These are phyloP conservation scores for Oenanthe melanoleuca DNA, from an alignment of 2,113 vertebrate species.

Conservation along the genomic window DNA sequence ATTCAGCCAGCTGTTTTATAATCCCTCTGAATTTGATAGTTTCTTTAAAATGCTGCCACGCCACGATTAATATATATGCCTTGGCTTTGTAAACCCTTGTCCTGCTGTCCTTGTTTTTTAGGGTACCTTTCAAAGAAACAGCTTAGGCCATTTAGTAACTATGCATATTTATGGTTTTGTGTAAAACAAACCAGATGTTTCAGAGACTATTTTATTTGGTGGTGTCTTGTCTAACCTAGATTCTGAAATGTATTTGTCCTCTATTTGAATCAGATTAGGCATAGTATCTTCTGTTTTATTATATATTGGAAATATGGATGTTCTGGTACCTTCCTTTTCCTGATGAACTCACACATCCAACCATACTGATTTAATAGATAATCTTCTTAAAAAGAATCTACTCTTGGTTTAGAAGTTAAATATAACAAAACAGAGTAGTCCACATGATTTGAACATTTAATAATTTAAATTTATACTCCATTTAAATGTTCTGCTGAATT, in stretches of 20 bases:
- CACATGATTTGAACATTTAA: background rate
- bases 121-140: background rate
- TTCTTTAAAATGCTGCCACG: slow-evolving; percentile 38
- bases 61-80: background rate
- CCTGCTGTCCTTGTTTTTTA: slow-evolving; percentile 19
- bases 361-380: background rate
- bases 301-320: background rate
- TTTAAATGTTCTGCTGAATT: background rate
- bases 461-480: background rate
- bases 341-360: background rate
- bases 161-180: background rate
- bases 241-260: background rate
- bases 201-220: background rate
- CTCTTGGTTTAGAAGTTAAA: background rate
- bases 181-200: slow-evolving; percentile 23
- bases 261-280: background rate
- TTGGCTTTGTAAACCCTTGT: slow-evolving; percentile 13
- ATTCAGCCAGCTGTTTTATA: slow-evolving; percentile 44
- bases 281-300: background rate
- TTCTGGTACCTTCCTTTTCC: background rate
- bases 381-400: background rate
- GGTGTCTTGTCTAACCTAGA: background rate
- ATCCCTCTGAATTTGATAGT: slow-evolving; percentile 11
- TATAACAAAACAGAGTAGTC: background rate
- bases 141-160: background rate